Evolutionary conservation across 2,888 invertebrate genomes (phyloP).

Genomic region (Caenorhabditis sp.): DNA sequence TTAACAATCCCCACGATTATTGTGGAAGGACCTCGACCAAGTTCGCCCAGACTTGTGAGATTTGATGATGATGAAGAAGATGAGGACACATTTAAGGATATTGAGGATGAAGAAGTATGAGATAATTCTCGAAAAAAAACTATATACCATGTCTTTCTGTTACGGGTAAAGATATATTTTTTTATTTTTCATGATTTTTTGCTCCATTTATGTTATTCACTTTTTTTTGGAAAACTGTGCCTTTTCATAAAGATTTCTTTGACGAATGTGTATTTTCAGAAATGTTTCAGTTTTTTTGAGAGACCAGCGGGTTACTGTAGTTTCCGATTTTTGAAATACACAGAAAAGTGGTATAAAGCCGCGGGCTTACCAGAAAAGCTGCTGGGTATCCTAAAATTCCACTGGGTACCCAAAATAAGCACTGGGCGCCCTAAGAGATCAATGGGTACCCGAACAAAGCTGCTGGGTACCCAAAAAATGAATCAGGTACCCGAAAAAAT

Average conservation of each 20-base stretch:
- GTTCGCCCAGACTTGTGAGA: slow-evolving; percentile 41
- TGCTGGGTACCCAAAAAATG: too few relatives aligned
- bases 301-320: too few relatives aligned
- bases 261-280: background rate
- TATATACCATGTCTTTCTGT: background rate
- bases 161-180: background rate
- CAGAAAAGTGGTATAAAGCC: too few relatives aligned
- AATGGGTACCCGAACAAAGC: too few relatives aligned
- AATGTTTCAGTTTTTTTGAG: too few relatives aligned
- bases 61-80: slow-evolving; percentile 27
- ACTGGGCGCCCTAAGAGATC: too few relatives aligned
- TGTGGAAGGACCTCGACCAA: slow-evolving; percentile 43
- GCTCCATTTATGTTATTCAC: background rate
- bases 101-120: background rate
- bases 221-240: background rate
- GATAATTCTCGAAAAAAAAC: background rate
- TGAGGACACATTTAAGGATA: background rate
- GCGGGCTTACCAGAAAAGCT: too few relatives aligned
- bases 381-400: too few relatives aligned
- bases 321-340: too few relatives aligned
- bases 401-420: too few relatives aligned
- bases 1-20: slow-evolving; percentile 45
- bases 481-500: too few relatives aligned
- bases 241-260: background rate
- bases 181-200: background rate